Percentiles rank a stretch among this genome's conserved stretches.
Conservation (phyloP, 2,113 vertebrate genomes). For the Xiphophorus couchianus region DNA sequence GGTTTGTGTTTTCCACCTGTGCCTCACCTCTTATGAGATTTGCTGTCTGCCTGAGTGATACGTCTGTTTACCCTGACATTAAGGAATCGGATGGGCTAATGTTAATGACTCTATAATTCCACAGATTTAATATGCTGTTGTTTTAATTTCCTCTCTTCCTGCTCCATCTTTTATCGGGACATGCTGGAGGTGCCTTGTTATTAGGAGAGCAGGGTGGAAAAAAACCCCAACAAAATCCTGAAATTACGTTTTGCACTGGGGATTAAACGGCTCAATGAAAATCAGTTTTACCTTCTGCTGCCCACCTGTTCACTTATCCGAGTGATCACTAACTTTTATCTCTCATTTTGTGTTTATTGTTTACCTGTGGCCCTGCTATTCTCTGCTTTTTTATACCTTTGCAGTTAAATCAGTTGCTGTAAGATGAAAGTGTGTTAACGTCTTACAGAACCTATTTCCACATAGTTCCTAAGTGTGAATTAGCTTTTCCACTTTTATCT, state of each 20-base stretch:
- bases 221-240: constrained; percentile 48
- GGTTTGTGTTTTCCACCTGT: constrained; percentile 37
- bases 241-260: constrained; percentile 66
- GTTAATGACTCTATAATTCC: constrained; percentile 47
- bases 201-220: constrained; percentile 5
- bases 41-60: constrained; percentile 41
- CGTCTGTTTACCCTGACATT: constrained; percentile 45
- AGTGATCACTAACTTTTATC: constrained; percentile 21
- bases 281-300: constrained; percentile 56
- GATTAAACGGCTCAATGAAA: constrained; percentile 70
- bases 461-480: not conserved
- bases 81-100: constrained; percentile 46
- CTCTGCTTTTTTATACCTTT: not conserved
- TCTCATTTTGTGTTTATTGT: not conserved
- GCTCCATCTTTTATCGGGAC: constrained; percentile 48
- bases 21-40: constrained; percentile 47
- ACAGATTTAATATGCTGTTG: constrained; percentile 31
- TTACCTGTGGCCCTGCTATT: constrained; percentile 6
- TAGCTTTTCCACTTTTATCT: not conserved
- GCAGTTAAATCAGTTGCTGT: not conserved
- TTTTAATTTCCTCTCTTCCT: constrained; percentile 50
- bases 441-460: not conserved
- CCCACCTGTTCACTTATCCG: constrained; percentile 18
- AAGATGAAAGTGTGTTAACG: not conserved
- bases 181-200: constrained; percentile 32